These are phyloP conservation scores for Scaptomyza graminum DNA, from an alignment of 1,140 invertebrate genomes.

Conservation along the genomic window DNA sequence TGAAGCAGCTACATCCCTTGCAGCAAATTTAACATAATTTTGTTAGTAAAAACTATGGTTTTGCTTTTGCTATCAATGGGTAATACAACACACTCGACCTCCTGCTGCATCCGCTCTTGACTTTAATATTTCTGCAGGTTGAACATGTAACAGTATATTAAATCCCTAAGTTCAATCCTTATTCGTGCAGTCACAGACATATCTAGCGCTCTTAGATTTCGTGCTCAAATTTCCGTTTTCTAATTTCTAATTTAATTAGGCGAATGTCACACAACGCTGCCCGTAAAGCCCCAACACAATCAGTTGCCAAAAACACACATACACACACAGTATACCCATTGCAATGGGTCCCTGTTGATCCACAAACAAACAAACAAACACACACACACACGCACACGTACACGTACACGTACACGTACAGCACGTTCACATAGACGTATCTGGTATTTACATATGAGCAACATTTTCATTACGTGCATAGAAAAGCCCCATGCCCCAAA, in stretches of 20 bases:
- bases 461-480: slow-evolving; percentile 69
- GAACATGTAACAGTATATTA: neutral
- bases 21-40: slow-evolving; percentile 70
- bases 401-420: neutral
- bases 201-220: slow-evolving; percentile 6
- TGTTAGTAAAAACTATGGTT: slow-evolving; percentile 64
- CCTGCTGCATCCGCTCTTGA: slow-evolving; percentile 18
- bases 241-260: slow-evolving; percentile 75
- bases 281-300: slow-evolving; percentile 47
- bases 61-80: slow-evolving; percentile 59
- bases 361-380: slow-evolving; percentile 14
- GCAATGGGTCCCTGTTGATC: neutral
- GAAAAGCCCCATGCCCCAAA: neutral
- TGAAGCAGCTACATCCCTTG: slow-evolving; percentile 16
- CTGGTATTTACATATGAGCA: slow-evolving; percentile 53
- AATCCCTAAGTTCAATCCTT: neutral
- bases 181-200: neutral
- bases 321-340: slow-evolving; percentile 5
- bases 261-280: slow-evolving; percentile 45
- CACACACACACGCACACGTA: neutral
- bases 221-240: slow-evolving; percentile 64
- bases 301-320: slow-evolving; percentile 26
- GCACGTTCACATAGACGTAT: neutral
- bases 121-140: slow-evolving; percentile 2
- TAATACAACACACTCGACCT: slow-evolving; percentile 27